Percentiles rank a stretch among this genome's conserved stretches.
Evolutionary conservation across 2,113 vertebrate species (phyloP).

Genomic region (human (Homo sapiens)): DNA sequence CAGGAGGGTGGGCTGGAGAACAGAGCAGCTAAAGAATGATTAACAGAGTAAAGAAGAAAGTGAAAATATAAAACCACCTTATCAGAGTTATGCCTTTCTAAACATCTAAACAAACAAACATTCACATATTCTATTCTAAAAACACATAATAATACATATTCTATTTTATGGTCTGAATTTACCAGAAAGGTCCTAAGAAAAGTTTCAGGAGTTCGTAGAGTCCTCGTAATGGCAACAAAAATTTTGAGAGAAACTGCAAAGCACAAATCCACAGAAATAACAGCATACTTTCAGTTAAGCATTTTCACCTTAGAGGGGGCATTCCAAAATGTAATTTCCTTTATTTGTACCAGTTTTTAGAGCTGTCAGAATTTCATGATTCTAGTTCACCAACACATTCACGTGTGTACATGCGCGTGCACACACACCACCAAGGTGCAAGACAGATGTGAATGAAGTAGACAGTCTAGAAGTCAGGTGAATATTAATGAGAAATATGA

Average conservation of each 20-base stretch:
- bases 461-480: neutral
- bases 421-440: neutral
- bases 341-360: neutral
- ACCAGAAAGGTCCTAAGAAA: neutral
- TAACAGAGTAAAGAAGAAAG: neutral
- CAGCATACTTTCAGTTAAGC: neutral
- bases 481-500: neutral
- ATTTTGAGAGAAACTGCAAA: neutral
- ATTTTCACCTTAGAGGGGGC: neutral
- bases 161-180: neutral
- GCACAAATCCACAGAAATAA: neutral
- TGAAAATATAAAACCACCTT: constrained; percentile 21
- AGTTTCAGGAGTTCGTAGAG: neutral
- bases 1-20: neutral
- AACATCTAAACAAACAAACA: neutral
- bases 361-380: neutral
- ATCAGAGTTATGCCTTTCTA: neutral
- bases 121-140: neutral
- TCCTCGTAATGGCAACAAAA: neutral
- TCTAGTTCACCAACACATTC: neutral
- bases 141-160: neutral
- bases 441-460: neutral
- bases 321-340: neutral
- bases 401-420: too few relatives aligned
- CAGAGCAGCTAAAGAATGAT: neutral